Conservation (phyloP, 2,113 vertebrate species). For the Vidua macroura region DNA sequence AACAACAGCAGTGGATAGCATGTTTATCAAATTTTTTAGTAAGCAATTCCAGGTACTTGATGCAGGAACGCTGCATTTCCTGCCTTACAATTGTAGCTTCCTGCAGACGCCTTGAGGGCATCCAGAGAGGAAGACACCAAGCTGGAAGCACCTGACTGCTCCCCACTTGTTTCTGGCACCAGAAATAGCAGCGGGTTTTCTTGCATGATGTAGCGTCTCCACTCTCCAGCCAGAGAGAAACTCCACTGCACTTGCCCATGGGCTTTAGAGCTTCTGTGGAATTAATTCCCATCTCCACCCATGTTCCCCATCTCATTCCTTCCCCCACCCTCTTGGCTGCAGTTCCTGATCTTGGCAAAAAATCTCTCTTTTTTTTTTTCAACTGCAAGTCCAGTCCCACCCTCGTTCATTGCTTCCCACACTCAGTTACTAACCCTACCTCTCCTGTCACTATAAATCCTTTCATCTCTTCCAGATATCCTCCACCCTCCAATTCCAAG, state of each 20-base stretch:
- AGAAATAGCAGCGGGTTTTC: conserved; percentile 13
- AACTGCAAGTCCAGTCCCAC: conserved; percentile 33
- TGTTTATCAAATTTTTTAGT: background rate
- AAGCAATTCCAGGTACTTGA: background rate
- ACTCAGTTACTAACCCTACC: conserved; percentile 5
- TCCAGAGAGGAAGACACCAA: conserved; percentile 26
- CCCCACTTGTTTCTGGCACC: conserved; percentile 29
- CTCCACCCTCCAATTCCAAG: background rate
- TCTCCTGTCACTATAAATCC: background rate
- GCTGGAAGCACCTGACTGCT: conserved; percentile 37
- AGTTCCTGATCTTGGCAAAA: conserved; percentile 4
- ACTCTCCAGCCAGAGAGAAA: conserved; percentile 48
- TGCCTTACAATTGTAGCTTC: background rate
- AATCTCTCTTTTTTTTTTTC: background rate
- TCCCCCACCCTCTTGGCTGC: conserved; percentile 48
- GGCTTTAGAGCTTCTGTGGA: conserved; percentile 32
- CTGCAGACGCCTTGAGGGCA: background rate
- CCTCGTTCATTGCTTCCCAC: conserved; percentile 19
- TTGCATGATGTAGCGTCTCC: conserved; percentile 22
- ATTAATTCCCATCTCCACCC: conserved; percentile 60
- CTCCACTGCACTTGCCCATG: conserved; percentile 3
- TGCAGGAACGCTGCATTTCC: background rate
- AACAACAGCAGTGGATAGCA: background rate
- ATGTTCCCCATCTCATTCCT: conserved; percentile 1
- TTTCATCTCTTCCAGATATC: conserved; percentile 17